phyloP scores from a whole-genome alignment of 2,888 invertebrate genomes.

The Lucinisca nassula region DNA sequence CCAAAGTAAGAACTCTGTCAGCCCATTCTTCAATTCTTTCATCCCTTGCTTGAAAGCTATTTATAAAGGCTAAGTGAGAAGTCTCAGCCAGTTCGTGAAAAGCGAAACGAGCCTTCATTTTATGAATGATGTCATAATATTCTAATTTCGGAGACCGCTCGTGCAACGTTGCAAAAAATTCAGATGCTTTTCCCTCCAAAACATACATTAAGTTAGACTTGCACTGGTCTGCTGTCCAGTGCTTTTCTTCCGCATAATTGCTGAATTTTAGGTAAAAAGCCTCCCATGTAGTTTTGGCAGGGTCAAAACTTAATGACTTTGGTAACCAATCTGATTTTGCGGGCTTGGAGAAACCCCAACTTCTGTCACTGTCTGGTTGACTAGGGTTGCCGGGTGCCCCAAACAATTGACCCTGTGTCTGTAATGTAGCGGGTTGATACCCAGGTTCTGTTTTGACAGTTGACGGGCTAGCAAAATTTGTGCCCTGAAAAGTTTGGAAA shows the following conservation, averaged over 20 bases:
- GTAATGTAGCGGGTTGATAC: too few relatives aligned
- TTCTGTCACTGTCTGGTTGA: too few relatives aligned
- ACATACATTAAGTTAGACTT: background rate
- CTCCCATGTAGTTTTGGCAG: background rate
- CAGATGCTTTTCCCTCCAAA: slow-evolving; percentile 11
- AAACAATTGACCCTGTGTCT: too few relatives aligned
- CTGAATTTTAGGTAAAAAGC: slow-evolving; percentile 8
- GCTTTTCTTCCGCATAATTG: background rate
- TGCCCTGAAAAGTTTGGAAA: too few relatives aligned
- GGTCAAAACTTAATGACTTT: slow-evolving; percentile 1
- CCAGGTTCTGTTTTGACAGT: too few relatives aligned
- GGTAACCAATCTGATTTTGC: too few relatives aligned
- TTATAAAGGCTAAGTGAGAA: slow-evolving; percentile 3
- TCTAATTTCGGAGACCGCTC: background rate
- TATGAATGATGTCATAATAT: background rate
- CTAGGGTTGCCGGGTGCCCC: too few relatives aligned
- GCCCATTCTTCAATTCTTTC: slow-evolving; percentile 30
- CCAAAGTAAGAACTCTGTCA: slow-evolving; percentile 6
- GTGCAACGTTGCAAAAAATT: slow-evolving; percentile 11
- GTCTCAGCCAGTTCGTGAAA: slow-evolving; percentile 19
- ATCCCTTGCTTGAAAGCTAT: background rate
- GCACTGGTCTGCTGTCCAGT: background rate
- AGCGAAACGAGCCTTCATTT: slow-evolving; percentile 11
- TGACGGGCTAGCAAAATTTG: too few relatives aligned
- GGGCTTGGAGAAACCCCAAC: too few relatives aligned